These are phyloP conservation scores for Epizoanthus fatuus DNA, from an alignment of 92 coral and sea anemone genomes.

Conservation along the genomic window DNA sequence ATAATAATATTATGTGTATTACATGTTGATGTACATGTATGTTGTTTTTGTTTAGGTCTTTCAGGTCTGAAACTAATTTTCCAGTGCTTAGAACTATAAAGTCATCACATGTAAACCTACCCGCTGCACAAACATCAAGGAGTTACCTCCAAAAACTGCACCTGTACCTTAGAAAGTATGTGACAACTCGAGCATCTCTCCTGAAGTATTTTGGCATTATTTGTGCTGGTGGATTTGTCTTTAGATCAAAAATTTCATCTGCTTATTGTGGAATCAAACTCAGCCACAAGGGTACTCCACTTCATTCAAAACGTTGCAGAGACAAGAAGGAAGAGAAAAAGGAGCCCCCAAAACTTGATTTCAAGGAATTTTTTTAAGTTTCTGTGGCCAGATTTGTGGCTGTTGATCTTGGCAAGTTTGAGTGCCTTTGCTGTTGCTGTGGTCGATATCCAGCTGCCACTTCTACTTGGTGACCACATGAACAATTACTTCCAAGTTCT, in stretches of 20 bases:
- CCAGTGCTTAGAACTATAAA: neutral
- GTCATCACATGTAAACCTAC: neutral
- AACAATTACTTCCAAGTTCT: slow-evolving; percentile 81
- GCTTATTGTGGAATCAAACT: slow-evolving; percentile 95
- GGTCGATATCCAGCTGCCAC: slow-evolving; percentile 87
- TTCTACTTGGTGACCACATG: slow-evolving; percentile 88
- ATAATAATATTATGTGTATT: no score
- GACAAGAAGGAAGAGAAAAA: slow-evolving; percentile 44
- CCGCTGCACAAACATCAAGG: neutral
- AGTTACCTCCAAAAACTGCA: slow-evolving; percentile 9
- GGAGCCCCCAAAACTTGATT: slow-evolving; percentile 76
- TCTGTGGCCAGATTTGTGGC: slow-evolving; percentile 94
- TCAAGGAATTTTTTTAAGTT: slow-evolving; percentile 83
- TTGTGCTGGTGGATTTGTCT: slow-evolving; percentile 58
- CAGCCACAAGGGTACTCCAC: slow-evolving; percentile 83
- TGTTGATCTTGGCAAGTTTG: slow-evolving; percentile 84
- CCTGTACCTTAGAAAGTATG: slow-evolving; percentile 11
- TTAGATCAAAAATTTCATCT: slow-evolving; percentile 57
- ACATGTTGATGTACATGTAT: neutral
- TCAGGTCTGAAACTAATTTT: neutral
- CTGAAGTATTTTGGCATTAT: slow-evolving; percentile 59
- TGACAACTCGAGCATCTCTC: neutral
- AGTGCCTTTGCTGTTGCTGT: slow-evolving; percentile 99
- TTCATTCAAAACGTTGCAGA: slow-evolving; percentile 18
- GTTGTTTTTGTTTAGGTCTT: neutral